Percentiles rank a stretch among this genome's conserved stretches.
phyloP scores from a whole-genome alignment of 1,140 invertebrate species.

The Nasonia vitripennis region DNA sequence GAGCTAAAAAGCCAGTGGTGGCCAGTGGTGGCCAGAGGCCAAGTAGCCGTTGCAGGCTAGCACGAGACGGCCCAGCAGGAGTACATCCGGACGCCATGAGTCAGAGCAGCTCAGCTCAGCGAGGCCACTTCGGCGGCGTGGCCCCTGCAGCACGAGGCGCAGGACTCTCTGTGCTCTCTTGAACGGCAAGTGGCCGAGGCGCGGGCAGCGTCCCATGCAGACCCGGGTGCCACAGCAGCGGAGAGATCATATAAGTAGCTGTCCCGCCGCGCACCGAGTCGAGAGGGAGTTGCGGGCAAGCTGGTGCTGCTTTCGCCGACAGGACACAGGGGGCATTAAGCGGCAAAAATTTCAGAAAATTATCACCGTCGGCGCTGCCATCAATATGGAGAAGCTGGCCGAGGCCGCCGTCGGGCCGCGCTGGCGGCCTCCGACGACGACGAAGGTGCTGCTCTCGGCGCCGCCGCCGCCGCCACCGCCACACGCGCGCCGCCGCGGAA shows the following conservation, averaged over 20 bases:
- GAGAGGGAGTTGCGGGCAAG: slow-evolving; percentile 58
- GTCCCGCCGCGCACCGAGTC: slow-evolving; percentile 71
- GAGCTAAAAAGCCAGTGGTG: not conserved
- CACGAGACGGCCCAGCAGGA: not conserved
- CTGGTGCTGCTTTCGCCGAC: slow-evolving; percentile 78
- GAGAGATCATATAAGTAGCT: slow-evolving; percentile 69
- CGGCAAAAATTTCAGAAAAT: slow-evolving; percentile 82
- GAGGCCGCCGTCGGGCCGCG: slow-evolving; percentile 59
- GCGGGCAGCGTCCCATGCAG: slow-evolving; percentile 35
- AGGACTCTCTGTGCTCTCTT: not conserved
- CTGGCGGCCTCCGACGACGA: slow-evolving; percentile 28
- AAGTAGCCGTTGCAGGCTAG: not conserved
- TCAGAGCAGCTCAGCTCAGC: not conserved
- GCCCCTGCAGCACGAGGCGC: not conserved
- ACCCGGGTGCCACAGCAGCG: slow-evolving; percentile 55
- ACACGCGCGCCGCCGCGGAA: slow-evolving; percentile 28
- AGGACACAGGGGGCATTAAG: slow-evolving; percentile 82
- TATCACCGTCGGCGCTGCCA: slow-evolving; percentile 83
- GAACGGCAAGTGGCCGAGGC: slow-evolving; percentile 37
- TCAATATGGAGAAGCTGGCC: slow-evolving; percentile 77
- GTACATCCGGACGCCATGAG: slow-evolving; percentile 32
- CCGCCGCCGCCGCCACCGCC: slow-evolving; percentile 28
- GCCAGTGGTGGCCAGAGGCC: not conserved
- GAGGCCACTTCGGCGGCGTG: not conserved
- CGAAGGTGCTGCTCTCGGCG: slow-evolving; percentile 36